phyloP scores from a whole-genome alignment of 2,797 vertebrate genomes.

The Nannoperca australis region DNA sequence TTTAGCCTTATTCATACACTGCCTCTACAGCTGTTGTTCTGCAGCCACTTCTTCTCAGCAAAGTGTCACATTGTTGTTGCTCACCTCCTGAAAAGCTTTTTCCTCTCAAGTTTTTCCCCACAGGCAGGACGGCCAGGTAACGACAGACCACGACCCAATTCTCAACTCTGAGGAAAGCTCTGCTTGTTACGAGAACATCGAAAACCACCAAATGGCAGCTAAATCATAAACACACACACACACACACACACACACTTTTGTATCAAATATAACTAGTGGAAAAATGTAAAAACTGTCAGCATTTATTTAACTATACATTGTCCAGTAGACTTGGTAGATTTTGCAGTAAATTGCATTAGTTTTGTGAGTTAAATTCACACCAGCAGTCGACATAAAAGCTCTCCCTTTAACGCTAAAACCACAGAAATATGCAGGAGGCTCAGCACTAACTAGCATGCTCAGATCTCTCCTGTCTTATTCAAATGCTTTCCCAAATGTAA shows the following conservation, averaged over 20 bases:
- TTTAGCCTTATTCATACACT: too few relatives aligned
- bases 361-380: slow-evolving; percentile 52
- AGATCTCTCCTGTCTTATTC: slow-evolving; percentile 16
- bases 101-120: background rate
- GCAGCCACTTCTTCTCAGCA: background rate
- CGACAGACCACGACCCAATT: background rate
- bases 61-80: background rate
- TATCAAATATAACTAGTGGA: slow-evolving; percentile 67
- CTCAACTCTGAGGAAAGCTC: background rate
- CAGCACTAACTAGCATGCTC: background rate
- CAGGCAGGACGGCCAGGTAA: background rate
- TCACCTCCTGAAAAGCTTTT: background rate
- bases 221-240: slow-evolving; percentile 4
- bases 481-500: slow-evolving; percentile 36
- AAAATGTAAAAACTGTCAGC: slow-evolving; percentile 73
- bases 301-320: slow-evolving; percentile 69
- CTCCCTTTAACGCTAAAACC: slow-evolving; percentile 24
- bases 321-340: slow-evolving; percentile 61
- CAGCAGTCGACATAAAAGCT: slow-evolving; percentile 48
- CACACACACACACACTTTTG: slow-evolving; percentile 20
- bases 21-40: background rate
- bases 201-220: background rate
- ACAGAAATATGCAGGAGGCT: slow-evolving; percentile 18
- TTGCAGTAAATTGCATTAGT: slow-evolving; percentile 34
- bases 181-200: background rate